phyloP scores from a whole-genome alignment of 92 coral and sea anemone species.

The Anthopleura xanthogrammica region DNA sequence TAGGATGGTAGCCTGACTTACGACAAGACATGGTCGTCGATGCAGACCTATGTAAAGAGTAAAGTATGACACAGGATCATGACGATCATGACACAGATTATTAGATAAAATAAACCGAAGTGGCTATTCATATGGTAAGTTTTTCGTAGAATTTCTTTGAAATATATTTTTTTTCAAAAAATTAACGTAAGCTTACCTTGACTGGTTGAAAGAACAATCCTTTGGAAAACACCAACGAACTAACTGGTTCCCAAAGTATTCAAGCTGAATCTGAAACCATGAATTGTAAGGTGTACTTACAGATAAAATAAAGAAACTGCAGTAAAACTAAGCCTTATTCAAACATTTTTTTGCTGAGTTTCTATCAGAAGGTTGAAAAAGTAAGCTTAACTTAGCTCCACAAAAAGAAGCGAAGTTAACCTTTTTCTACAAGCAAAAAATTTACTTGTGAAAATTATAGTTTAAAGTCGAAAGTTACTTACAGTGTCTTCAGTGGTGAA shows the following conservation, averaged over 20 bases:
- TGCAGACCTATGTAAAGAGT: slow-evolving; percentile 10
- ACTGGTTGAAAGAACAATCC: slow-evolving; percentile 37
- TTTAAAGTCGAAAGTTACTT: background rate
- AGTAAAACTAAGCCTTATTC: background rate
- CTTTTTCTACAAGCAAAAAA: background rate
- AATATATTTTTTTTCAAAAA: too few relatives aligned
- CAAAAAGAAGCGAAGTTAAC: background rate
- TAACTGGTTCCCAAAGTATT: slow-evolving; percentile 27
- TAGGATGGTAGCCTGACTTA: slow-evolving; percentile 49
- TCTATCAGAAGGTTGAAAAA: background rate
- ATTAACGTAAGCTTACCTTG: slow-evolving; percentile 23
- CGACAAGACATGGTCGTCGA: slow-evolving; percentile 30
- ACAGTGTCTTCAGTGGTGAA: slow-evolving; percentile 40
- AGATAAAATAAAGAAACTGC: background rate
- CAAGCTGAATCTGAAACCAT: slow-evolving; percentile 42
- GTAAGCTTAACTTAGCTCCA: background rate
- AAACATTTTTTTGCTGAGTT: background rate
- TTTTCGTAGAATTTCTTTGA: too few relatives aligned
- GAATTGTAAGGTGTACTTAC: background rate
- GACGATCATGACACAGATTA: background rate
- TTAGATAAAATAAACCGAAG: background rate
- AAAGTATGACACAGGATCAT: too few relatives aligned
- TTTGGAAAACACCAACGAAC: slow-evolving; percentile 56
- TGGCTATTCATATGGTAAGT: too few relatives aligned
- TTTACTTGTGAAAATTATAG: background rate